Base-by-base conservation (phyloP, 37 sponge, comb jelly and placozoan species). In the Eunapius fragilis region DNA sequence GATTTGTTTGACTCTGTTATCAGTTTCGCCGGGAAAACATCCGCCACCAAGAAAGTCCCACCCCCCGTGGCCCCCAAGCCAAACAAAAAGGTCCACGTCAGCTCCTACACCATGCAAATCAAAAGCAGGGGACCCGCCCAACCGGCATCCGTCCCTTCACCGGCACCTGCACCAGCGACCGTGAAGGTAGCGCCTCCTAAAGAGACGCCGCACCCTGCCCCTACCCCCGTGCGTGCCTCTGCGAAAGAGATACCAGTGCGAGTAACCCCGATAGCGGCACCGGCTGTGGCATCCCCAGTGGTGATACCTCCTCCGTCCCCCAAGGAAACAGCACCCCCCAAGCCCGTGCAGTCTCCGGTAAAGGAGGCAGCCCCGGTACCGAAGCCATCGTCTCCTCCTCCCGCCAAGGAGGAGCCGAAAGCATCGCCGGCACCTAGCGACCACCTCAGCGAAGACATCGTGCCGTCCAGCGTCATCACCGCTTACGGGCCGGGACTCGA, bases 41-140 rank as follows among this genome's bases (percentile, higher is more conserved):
- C 92, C 9, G 50, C 74, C 36, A 83, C 68, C 58, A 86, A 79
- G 58, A 81, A 76, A 47, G 50, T 19, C 0, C 67, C 86, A 2
- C 87, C 92, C 13, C 85, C 91, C 0, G 88, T 87, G 25, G 88
- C 94, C n/a, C 91, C 94, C 25, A 90, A 90, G 76, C 94, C 91
- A 0, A 86, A 90, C 69, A 87, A 91, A 30, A 89, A 90, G 80
- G 68, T 86, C 70, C 93, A 93, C 50, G 93, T 93, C 49, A 93
- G 89, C 71, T 88, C 91, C 23, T 82, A 87, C 85, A 88, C 88
- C 67, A 82, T 94, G 73, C 80, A 94, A 30, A 78, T 94, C 31
- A 87, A 80, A 81, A 87, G 82, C 4, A 76, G 70, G 58, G 82
- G 49, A 31, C 92, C 92, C 30, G 79, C 50, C 24, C 80, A 83